Evolutionary conservation across 1,140 invertebrate species (phyloP), one percentile per base, ranked within the genome.

Genomic region (Acromyrmex heyeri): DNA sequence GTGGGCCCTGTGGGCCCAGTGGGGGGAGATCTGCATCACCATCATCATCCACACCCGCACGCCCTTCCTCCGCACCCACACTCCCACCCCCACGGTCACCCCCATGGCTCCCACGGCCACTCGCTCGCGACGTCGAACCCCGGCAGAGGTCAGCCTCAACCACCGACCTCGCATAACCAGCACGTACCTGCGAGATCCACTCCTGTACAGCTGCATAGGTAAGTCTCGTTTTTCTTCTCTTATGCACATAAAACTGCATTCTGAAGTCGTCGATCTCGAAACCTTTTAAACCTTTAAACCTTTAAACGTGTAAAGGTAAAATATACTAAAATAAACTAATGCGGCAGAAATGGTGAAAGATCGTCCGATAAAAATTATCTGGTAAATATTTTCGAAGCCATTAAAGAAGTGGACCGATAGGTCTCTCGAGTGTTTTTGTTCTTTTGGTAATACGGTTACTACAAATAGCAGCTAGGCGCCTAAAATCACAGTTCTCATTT

Each of bases 121-220:
- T 94, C 94, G 77, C 92, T 95, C 82, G 92, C 93, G 77, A 91
- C 94, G 88, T 91, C 94, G 89, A 95, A 92, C 90, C 92, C 93
- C 44, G 91, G 92, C 24, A 93, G 94, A 88, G 93, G 93, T 93
- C 94, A 95, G 91, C 81, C 93, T 85, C 94, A 95, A 91, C 94
- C 93, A 91, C 93, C 93, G 90, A 91, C 93, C 83, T 93, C 93
- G 73, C 94, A 95, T 92, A 95, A 95, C 89, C 94, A 95, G 86
- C 94, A 95, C 91, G 90, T 94, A 92, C 93, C 94, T 70, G 92
- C 94, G 82, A 95, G 94, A 83, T 95, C 94, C 79, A 94, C 94
- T 90, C 94, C 94, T 62, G 91, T 94, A 86, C 94, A 94, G 86
- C 89, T 94, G 86, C 94, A 94, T 89, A 94, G 94, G 94, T 95